Evolutionary conservation across 2,888 invertebrate genomes (phyloP), one percentile per base, ranked within the genome.

Genomic region (Hanleya hanleyi): DNA sequence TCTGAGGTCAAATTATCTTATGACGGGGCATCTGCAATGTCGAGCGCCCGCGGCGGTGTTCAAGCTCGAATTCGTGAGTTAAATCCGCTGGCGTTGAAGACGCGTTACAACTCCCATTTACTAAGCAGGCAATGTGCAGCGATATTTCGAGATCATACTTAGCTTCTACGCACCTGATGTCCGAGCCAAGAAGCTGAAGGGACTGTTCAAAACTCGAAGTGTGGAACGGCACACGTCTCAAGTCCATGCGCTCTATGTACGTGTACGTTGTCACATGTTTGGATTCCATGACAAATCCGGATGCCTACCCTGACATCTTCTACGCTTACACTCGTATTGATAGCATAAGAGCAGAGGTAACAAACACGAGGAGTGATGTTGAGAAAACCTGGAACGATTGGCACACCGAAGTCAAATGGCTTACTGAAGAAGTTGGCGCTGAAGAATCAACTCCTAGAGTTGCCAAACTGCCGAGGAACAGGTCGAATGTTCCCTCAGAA

Each of bases 1-100:
- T 73, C 29, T n/a, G 73, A 1, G 77, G 72, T 2, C 77, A 77
- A 36, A n/a, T n/a, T n/a, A n/a, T 71, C 75, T 15, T 77, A 77
- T 68, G 78, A 79, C 36, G 76, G 75, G 7, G 71, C 76, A 12
- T 41, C 65, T 33, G 74, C 67, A 41, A 75, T 76, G 76, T 61
- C 68, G 1, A 74, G 73, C 0, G 51, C 47, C 32, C 64, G 66
- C 36, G 66, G 70, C 6, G 73, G 79, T 51, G 74, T 77, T 0
- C 74, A 76, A 67, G 73, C 72, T n/a, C 50, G 71, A 26, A 70
- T 79, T 1, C 36, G 61, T 32, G 51, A 70, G 32, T 5, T 68
- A 3, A 32, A 71, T 66, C 75, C 75, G 0, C 41, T 67, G 3
- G 72, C 79, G 15, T n/a, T 74, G 0, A 76, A 80, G 49, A 67